Conservation (phyloP, 1,140 invertebrate genomes). For the Listronotus bonariensis region DNA sequence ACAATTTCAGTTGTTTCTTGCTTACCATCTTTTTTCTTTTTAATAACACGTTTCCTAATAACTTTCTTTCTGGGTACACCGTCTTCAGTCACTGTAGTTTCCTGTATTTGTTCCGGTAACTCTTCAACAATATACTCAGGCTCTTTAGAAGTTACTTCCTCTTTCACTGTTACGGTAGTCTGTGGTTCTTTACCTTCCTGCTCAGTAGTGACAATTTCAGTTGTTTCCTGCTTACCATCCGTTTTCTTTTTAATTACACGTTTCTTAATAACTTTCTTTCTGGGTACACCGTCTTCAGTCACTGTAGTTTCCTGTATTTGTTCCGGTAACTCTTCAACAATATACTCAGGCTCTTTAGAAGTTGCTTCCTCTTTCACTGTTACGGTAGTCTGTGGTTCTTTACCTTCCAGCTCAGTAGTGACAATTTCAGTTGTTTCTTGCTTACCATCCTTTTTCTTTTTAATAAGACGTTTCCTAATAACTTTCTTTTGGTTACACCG, state of each 20-base stretch:
- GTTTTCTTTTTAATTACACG: conserved; percentile 40
- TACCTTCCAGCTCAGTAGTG: too few relatives aligned
- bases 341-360: too few relatives aligned
- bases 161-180: conserved; percentile 52
- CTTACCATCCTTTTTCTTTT: conserved; percentile 43
- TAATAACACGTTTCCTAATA: conserved; percentile 52
- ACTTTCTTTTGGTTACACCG: conserved; percentile 47
- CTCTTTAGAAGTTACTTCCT: conserved; percentile 42
- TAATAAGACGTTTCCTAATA: conserved; percentile 42
- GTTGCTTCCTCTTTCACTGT: too few relatives aligned
- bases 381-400: too few relatives aligned
- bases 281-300: conserved; percentile 53
- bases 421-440: conserved; percentile 23
- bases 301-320: conserved; percentile 42
- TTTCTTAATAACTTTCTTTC: conserved; percentile 44
- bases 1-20: conserved; percentile 58
- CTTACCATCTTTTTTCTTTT: conserved; percentile 51
- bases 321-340: conserved; percentile 45
- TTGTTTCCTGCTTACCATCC: conserved; percentile 36
- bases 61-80: conserved; percentile 50
- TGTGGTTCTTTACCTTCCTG: conserved; percentile 56
- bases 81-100: conserved; percentile 36
- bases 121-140: conserved; percentile 23
- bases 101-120: conserved; percentile 37
- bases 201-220: conserved; percentile 58